Percentiles rank a stretch among this genome's conserved stretches.
phyloP scores from a whole-genome alignment of 2,113 vertebrate genomes.

The Elephantulus edwardii region DNA sequence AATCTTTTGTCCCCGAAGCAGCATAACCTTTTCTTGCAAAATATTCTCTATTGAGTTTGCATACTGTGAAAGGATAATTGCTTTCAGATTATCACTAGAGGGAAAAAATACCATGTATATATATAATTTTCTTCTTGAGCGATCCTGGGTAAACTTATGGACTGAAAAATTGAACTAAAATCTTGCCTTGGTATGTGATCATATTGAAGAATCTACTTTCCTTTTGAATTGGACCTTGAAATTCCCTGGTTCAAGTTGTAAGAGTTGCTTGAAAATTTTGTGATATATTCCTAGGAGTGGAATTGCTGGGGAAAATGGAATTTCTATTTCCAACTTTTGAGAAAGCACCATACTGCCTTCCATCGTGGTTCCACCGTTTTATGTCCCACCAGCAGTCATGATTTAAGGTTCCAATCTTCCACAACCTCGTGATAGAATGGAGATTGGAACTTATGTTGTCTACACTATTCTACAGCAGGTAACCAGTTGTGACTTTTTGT shows the following conservation, averaged over 20 bases:
- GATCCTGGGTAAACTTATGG: background rate
- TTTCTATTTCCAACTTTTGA: no score
- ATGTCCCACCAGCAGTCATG: no score
- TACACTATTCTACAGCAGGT: background rate
- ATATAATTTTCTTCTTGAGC: background rate
- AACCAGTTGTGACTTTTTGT: background rate
- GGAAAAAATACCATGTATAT: background rate
- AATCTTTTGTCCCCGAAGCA: constrained; percentile 3
- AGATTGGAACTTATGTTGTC: background rate
- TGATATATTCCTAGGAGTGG: no score
- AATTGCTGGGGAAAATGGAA: no score
- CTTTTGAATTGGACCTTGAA: background rate
- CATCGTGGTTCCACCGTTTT: no score
- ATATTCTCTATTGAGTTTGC: background rate
- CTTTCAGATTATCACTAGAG: constrained; percentile 4
- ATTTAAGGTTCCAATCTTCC: no score
- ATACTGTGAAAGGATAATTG: background rate
- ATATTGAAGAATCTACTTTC: background rate
- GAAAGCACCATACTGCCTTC: no score
- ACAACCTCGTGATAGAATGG: background rate
- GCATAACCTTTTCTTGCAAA: background rate
- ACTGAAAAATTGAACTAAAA: background rate
- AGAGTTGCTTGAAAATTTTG: no score
- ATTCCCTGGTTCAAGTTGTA: background rate
- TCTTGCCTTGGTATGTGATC: background rate